Conservation (phyloP, 2,888 invertebrate genomes). For the Lumbricus terrestris region DNA sequence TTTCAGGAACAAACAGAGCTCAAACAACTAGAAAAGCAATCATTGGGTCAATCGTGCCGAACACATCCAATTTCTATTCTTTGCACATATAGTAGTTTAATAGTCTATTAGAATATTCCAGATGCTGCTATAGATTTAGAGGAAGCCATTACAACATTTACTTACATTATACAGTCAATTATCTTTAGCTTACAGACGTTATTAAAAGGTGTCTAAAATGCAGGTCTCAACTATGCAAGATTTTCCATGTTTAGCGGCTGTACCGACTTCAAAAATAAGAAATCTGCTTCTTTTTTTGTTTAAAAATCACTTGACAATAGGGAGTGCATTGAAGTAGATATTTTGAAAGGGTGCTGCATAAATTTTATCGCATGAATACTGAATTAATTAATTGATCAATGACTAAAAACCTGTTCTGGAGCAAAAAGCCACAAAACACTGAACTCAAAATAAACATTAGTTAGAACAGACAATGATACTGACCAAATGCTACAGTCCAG, state of each 20-base stretch:
- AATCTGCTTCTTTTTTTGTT: neutral
- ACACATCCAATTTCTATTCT: neutral
- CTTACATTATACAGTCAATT: neutral
- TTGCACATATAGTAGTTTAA: neutral
- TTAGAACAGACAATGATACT: neutral
- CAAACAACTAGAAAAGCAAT: neutral
- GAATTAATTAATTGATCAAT: neutral
- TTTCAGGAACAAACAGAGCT: neutral
- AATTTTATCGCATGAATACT: neutral
- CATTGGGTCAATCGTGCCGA: no score
- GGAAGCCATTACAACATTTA: neutral
- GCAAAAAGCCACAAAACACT: neutral
- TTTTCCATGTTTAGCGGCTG: no score
- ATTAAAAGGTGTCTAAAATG: neutral
- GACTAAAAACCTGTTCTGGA: neutral
- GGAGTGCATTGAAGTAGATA: neutral
- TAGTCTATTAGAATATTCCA: neutral
- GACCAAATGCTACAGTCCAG: slow-evolving; percentile 86
- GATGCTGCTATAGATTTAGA: neutral
- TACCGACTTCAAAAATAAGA: neutral
- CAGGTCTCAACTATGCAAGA: no score
- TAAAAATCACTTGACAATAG: neutral
- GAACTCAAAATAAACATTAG: neutral
- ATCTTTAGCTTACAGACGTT: neutral
- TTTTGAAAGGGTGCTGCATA: neutral